Percentiles rank a stretch among this genome's conserved stretches.
Evolutionary conservation across 35 echinoderm and acorn worm species (phyloP).

Genomic region (Acanthaster planci): DNA sequence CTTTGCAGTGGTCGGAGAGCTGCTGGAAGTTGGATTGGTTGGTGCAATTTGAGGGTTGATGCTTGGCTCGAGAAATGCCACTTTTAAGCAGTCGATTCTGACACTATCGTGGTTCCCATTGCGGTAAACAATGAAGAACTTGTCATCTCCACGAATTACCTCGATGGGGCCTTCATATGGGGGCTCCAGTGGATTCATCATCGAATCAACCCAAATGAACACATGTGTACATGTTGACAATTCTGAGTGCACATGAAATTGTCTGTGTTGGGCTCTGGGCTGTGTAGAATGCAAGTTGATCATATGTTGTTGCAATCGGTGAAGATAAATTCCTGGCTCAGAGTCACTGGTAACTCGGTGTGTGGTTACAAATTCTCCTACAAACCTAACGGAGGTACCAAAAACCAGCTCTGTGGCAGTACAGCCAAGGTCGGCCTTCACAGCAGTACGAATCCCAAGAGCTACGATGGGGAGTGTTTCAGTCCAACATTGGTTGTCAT

Average conservation of each 20-base stretch:
- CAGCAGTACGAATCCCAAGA: constrained; percentile 52
- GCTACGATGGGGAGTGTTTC: constrained; percentile 39
- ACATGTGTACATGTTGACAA: too few species aligned
- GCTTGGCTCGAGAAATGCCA: constrained; percentile 23
- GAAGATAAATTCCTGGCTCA: not conserved
- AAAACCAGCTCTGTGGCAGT: constrained; percentile 52
- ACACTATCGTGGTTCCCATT: not conserved
- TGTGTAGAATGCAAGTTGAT: too few species aligned
- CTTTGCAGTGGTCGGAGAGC: too few species aligned
- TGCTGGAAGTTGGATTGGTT: too few species aligned
- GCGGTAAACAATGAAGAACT: too few species aligned
- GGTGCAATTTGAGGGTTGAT: too few species aligned
- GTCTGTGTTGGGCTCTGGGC: too few species aligned
- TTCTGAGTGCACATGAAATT: too few species aligned
- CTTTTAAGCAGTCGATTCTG: constrained; percentile 18
- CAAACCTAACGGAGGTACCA: constrained; percentile 35
- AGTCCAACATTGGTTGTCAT: constrained; percentile 31
- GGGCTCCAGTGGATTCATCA: too few species aligned
- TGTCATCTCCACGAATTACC: too few species aligned
- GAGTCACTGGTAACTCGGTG: not conserved
- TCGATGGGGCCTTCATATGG: too few species aligned
- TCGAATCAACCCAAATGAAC: too few species aligned
- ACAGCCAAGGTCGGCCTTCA: constrained; percentile 42
- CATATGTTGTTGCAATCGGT: not conserved
- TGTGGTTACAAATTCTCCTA: constrained; percentile 28